Evolutionary conservation across 2,113 vertebrate species (phyloP).

Genomic region (Platichthys flesus): DNA sequence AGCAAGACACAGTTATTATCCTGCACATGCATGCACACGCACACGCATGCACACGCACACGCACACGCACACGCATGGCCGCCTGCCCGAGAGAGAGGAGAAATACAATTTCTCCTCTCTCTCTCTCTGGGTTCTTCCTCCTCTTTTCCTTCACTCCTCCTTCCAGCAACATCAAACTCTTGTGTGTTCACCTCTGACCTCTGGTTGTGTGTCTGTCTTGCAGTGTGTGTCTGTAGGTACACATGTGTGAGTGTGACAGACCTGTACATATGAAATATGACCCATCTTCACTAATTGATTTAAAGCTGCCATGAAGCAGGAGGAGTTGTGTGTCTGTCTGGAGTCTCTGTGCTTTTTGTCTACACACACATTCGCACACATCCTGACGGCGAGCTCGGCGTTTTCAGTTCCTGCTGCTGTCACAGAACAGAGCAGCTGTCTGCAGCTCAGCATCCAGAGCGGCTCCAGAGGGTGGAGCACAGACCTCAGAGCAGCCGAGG

Average conservation of each 20-base stretch:
- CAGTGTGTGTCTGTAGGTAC: too few relatives aligned
- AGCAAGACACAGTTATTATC: neutral
- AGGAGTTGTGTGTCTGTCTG: constrained; percentile 2
- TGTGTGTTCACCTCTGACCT: too few relatives aligned
- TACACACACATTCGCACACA: neutral
- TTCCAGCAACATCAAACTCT: too few relatives aligned
- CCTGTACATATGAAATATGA: too few relatives aligned
- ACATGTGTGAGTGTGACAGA: too few relatives aligned
- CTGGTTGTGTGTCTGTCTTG: too few relatives aligned
- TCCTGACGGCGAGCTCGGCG: constrained; percentile 9
- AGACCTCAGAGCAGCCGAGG: neutral
- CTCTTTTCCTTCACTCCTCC: too few relatives aligned
- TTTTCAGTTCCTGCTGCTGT: constrained; percentile 10
- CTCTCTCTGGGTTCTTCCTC: too few relatives aligned
- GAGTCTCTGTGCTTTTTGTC: neutral
- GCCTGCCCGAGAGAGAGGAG: too few relatives aligned
- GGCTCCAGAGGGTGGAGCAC: too few relatives aligned
- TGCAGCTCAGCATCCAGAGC: neutral
- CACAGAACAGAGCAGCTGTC: constrained; percentile 15
- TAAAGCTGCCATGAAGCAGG: neutral
- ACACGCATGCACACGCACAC: neutral
- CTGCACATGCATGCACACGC: neutral
- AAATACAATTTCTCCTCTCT: neutral
- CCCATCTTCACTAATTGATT: neutral
- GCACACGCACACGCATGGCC: neutral